Evolutionary conservation across 2,888 invertebrate species (phyloP).

Genomic region (Eilema sororculum): DNA sequence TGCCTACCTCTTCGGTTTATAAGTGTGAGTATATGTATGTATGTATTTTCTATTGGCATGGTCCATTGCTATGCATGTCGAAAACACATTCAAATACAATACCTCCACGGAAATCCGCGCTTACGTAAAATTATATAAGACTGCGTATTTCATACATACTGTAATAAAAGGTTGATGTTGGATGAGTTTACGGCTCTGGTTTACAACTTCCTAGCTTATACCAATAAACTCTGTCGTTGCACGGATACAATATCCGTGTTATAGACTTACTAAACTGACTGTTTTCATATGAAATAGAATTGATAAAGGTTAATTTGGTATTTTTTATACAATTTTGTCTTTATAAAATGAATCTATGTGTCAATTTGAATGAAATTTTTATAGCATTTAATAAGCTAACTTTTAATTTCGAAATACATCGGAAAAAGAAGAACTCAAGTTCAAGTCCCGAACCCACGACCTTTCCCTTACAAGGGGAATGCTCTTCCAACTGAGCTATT

Average conservation of each 20-base stretch:
- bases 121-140: conserved; percentile 31
- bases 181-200: conserved; percentile 55
- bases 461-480: too few relatives aligned
- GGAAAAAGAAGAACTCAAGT: too few relatives aligned
- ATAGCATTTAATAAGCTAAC: too few relatives aligned
- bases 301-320: not conserved
- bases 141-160: conserved; percentile 27
- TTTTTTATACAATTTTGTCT: not conserved
- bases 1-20: too few relatives aligned
- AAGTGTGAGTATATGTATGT: too few relatives aligned
- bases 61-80: conserved; percentile 5
- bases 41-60: too few relatives aligned
- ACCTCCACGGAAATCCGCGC: conserved; percentile 2
- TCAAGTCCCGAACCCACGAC: too few relatives aligned
- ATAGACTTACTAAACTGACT: conserved; percentile 21
- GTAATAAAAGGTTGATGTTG: conserved; percentile 53
- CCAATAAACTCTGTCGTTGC: conserved; percentile 43
- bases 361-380: too few relatives aligned
- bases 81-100: not conserved
- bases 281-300: not conserved
- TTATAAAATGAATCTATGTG: too few relatives aligned
- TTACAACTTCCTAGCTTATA: conserved; percentile 54
- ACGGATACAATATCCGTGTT: conserved; percentile 33
- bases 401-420: too few relatives aligned
- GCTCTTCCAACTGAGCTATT: too few relatives aligned